Evolutionary conservation across 2,888 invertebrate species (phyloP), one percentile per base, ranked within the genome.

Genomic region (Drosophila melanosoma): DNA sequence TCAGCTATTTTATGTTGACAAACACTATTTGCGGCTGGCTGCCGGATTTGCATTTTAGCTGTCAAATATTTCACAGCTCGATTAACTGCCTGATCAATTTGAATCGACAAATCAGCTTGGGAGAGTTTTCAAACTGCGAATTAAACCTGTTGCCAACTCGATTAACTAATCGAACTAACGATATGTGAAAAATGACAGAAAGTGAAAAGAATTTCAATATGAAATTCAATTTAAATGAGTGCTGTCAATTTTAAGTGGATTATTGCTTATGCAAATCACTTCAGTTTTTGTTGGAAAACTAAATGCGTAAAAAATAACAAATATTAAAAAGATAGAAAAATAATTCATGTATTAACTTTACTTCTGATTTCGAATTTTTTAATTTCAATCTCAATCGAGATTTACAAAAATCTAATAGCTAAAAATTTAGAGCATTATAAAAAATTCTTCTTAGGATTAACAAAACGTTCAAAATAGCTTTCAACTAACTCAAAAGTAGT

Each of bases 21-120:
- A 35, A 35, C 35, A 20, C 3, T 35, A 17, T 56, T 36, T n/a
- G n/a, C 10, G 6, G 38, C 26, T 56, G 6, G 38, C 26, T 56
- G 56, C 56, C 56, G 56, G 56, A 56, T 38, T 56, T 38, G 38
- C 38, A 38, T 56, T 56, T 38, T 12, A 2, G 7, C n/a, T 56
- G 42, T 42, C 56, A 42, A 33, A 62, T 42, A 35, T 45, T 45
- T 48, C 26, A 52, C 38, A 45, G 20, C 42, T 32, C 32, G 38
- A 26, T 48, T 48, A 54, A 36, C 42, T 23, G n/a, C n/a, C 26
- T 4, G 3, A n/a, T 26, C 49, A 38, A 20, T 32, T 26, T n/a
- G 15, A 40, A 20, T 15, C 15, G 57, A 20, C 29, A 57, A 40
- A 56, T 38, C 29, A 26, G 29, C 38, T 12, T n/a, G 7, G 1